phyloP scores from a whole-genome alignment of 1,140 invertebrate species.

The Chironomus tepperi region DNA sequence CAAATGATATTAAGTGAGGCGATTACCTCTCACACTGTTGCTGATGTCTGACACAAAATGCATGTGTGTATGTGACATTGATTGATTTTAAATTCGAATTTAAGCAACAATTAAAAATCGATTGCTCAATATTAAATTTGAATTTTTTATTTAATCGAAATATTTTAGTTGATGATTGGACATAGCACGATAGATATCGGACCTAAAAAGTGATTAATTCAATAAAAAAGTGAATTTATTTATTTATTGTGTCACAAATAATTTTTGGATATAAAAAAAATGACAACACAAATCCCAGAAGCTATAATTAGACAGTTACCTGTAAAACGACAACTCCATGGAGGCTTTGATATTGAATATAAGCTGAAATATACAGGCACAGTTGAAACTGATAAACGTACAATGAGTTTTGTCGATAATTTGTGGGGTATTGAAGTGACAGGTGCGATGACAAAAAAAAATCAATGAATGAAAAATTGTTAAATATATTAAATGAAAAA shows the following conservation, averaged over 20 bases:
- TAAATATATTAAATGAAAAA: not conserved
- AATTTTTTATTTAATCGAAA: not conserved
- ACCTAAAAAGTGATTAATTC: not conserved
- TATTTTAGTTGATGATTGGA: not conserved
- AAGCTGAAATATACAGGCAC: constrained; percentile 38
- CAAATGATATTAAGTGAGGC: not conserved
- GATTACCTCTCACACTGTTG: not conserved
- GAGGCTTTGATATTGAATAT: constrained; percentile 34
- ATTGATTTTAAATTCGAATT: constrained; percentile 9
- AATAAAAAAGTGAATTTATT: not conserved
- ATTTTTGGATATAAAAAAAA: not conserved
- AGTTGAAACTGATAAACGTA: constrained; percentile 36
- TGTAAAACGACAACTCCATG: not conserved
- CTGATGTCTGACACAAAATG: not conserved
- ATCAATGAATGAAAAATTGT: not conserved
- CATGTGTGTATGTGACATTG: constrained; percentile 11
- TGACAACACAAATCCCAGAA: constrained; percentile 10
- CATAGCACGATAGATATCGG: not conserved
- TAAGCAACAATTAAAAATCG: constrained; percentile 21
- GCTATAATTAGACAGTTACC: not conserved
- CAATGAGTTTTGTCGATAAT: constrained; percentile 38
- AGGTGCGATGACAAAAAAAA: constrained; percentile 24
- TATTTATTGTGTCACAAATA: not conserved
- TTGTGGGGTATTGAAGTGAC: constrained; percentile 40
- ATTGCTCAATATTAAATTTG: constrained; percentile 19